A percentile compares a stretch with the other conserved stretches of the same genome.
These are phyloP conservation scores for Crambe crambe DNA, from an alignment of 37 sponge, comb jelly and placozoan genomes.

Conservation along the genomic window DNA sequence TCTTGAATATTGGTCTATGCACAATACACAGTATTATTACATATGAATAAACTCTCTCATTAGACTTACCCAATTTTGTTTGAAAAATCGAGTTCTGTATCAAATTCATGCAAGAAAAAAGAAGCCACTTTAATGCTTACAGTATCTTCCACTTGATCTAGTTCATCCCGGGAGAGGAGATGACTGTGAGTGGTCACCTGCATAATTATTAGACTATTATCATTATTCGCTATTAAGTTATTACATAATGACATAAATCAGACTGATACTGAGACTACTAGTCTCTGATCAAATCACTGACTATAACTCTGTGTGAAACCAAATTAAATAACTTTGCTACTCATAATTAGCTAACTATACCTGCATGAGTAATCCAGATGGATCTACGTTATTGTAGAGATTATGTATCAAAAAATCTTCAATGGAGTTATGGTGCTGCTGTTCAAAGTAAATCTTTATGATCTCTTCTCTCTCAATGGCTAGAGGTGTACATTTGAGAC, in stretches of 20 bases:
- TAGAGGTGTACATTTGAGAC: slow-evolving; percentile 17
- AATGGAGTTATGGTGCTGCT: slow-evolving; percentile 55
- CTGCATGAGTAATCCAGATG: slow-evolving; percentile 22
- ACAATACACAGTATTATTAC: no score
- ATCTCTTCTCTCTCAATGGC: slow-evolving; percentile 5
- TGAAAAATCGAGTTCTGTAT: slow-evolving; percentile 78
- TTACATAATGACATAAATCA: no score
- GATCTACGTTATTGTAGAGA: neutral
- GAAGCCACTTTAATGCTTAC: neutral
- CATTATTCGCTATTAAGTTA: neutral
- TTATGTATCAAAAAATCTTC: slow-evolving; percentile 32
- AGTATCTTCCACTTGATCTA: slow-evolving; percentile 9
- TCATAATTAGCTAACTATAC: no score
- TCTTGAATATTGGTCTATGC: slow-evolving; percentile 15
- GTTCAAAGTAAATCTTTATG: slow-evolving; percentile 16
- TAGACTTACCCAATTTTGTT: slow-evolving; percentile 74
- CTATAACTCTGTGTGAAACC: no score
- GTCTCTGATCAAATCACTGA: no score
- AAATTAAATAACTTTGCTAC: no score
- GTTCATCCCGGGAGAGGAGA: slow-evolving; percentile 51
- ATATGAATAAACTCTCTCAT: no score
- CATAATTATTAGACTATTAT: neutral
- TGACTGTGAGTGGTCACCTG: slow-evolving; percentile 90
- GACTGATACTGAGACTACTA: no score
- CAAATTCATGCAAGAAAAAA: slow-evolving; percentile 75